These are phyloP conservation scores for Pseudeuparius sepicola DNA, from an alignment of 2,888 invertebrate genomes.

Conservation along the genomic window DNA sequence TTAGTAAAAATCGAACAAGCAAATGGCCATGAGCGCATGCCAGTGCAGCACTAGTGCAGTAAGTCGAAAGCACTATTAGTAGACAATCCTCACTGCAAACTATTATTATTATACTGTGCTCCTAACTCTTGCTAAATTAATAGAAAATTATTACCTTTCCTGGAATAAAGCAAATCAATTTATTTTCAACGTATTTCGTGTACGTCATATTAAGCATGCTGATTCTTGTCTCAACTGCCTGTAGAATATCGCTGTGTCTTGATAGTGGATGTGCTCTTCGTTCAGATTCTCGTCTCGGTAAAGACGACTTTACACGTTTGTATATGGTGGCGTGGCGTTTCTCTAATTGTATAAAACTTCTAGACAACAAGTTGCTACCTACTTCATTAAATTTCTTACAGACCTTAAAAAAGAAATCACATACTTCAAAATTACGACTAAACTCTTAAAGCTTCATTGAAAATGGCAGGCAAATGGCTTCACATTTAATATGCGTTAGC, in stretches of 20 bases:
- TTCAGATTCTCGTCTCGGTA: constrained; percentile 85
- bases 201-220: constrained; percentile 92
- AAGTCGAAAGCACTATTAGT: no score
- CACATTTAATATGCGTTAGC: no score
- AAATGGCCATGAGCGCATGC: no score
- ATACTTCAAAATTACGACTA: constrained; percentile 11
- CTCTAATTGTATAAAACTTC: constrained; percentile 74
- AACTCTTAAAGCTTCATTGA: no score
- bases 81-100: no score
- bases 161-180: constrained; percentile 85
- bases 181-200: constrained; percentile 74
- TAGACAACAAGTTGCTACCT: constrained; percentile 65
- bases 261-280: constrained; percentile 74
- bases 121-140: no score
- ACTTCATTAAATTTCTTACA: constrained; percentile 66
- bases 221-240: constrained; percentile 82
- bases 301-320: constrained; percentile 66
- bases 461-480: no score
- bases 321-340: constrained; percentile 63
- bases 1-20: no score
- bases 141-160: no score
- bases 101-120: no score
- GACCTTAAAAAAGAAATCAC: constrained; percentile 53
- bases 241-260: constrained; percentile 81
- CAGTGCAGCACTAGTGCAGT: no score